Base-by-base conservation (phyloP, 2,797 vertebrate species). In the Megalops cyprinoides region DNA sequence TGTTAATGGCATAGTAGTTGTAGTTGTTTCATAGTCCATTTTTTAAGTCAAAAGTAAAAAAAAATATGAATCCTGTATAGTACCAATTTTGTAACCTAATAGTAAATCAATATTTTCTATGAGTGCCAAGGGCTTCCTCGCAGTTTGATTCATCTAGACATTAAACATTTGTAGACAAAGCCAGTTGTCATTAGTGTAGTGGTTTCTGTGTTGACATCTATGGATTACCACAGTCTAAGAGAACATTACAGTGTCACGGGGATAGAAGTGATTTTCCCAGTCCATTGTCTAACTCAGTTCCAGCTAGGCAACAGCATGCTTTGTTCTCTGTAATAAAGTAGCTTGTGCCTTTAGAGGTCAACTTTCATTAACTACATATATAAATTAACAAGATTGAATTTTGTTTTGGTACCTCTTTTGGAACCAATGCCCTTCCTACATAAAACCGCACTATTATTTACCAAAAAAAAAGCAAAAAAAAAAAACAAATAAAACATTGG, bases 61-160 rank as follows among this genome's bases (percentile, higher is more conserved):
- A 93, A n/a, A n/a, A n/a, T n/a, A n/a, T n/a, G n/a, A n/a, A 91
- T 94, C 92, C 92, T 94, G 90, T 93, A 92, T 93, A 92, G 93
- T 94, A 93, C 91, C 92, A 92, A 93, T 98, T 99, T 99, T 99
- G 97, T 99, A 98, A 97, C 97, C 96, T 97, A 97, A 97, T 97
- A 98, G 97, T 98, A 97, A 98, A 98, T 96, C 95, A 96, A 97
- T 97, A 97, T 98, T 99, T 99, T 99, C 96, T 98, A 98, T 97
- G 96, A 96, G 96, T 96, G 96, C 97, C 96, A 96, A 94, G 93
- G 92, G 87, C 90, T 94, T 94, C 94, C 94, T 88, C 95, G 92
- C 92, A 89, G 95, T 94, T 94, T 96, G 94, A 77, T 94, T 92
- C 53, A 90, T 90, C 78, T 44, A 15, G 25, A 37, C 44, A n/a